Base-by-base conservation (phyloP, 2,113 vertebrate species). In the Vanacampus margaritifer region DNA sequence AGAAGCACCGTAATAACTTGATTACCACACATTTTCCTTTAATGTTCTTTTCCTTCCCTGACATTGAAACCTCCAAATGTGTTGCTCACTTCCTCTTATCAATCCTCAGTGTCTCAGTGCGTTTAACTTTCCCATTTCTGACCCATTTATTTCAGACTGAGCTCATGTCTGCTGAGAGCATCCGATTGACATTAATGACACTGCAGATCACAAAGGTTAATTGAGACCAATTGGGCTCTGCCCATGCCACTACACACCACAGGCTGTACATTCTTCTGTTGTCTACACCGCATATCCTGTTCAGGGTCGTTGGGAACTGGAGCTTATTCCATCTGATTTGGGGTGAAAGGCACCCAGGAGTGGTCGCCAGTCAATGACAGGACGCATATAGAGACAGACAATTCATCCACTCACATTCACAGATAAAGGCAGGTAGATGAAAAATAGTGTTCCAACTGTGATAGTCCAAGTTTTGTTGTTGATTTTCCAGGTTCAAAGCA, bases 121-220 rank as follows among this genome's bases (percentile, higher is more conserved):
- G 72, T 74, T 84, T 81, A 68, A 74, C 73, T 77, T 84, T 77
- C 73, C 74, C 74, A 45, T 76, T 73, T 77, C 66, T 77, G 75
- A 84, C 73, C 77, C 50, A 19, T 54, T 81, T 73, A 77, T 71
- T 73, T 81, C 73, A 72, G 61, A 73, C 64, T 1, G 0, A 43
- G 77, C 78, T 76, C 57, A 79, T 85, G 88, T 84, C 88, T 79
- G 53, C 79, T 82, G 86, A 86, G 71, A 79, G 75, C 80, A 76
- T 78, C 82, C 51, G 58, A 80, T 72, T 89, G 88, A 87, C 86
- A 89, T 87, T 80, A 88, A 85, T 79, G 83, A 68, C 79, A 76
- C 71, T 57, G 72, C 61, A 76, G 75, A 83, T 84, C 58, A 84
- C 68, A 86, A 85, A 91, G 89, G 89, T 90, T 91, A 90, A 90